phyloP scores from a whole-genome alignment of 2,113 vertebrate species.

The Campylomormyrus tamandua region DNA sequence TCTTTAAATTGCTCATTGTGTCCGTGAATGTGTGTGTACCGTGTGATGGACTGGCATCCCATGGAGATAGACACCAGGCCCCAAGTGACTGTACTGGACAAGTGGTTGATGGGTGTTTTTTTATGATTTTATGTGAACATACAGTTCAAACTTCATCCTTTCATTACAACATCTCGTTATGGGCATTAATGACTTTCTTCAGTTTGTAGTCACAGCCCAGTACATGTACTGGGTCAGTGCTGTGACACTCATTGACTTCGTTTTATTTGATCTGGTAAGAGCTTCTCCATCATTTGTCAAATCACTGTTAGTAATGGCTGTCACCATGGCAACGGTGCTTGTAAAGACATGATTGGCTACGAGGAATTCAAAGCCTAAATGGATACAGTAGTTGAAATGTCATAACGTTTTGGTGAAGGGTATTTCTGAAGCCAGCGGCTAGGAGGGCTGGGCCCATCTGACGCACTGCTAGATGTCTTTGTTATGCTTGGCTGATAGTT shows the following conservation, averaged over 20 bases:
- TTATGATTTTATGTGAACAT: neutral
- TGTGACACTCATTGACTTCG: neutral
- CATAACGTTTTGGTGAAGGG: neutral
- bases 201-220: neutral
- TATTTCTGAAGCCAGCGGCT: neutral
- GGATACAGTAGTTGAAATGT: slow-evolving; percentile 2
- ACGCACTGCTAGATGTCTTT: neutral
- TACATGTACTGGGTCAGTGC: neutral
- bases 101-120: neutral
- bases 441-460: neutral
- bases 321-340: slow-evolving; percentile 64
- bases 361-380: slow-evolving; percentile 49
- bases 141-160: neutral
- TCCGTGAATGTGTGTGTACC: neutral
- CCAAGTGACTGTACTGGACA: neutral
- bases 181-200: neutral
- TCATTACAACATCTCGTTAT: neutral
- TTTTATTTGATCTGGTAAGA: neutral
- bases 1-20: neutral
- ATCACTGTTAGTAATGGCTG: slow-evolving; percentile 49
- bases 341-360: slow-evolving; percentile 43
- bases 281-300: slow-evolving; percentile 32
- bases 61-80: neutral
- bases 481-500: neutral
- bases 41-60: neutral